A percentile compares a stretch with the other conserved stretches of the same genome.
Evolutionary conservation across 2,113 vertebrate species (phyloP).

Genomic region (Osmerus eperlanus): DNA sequence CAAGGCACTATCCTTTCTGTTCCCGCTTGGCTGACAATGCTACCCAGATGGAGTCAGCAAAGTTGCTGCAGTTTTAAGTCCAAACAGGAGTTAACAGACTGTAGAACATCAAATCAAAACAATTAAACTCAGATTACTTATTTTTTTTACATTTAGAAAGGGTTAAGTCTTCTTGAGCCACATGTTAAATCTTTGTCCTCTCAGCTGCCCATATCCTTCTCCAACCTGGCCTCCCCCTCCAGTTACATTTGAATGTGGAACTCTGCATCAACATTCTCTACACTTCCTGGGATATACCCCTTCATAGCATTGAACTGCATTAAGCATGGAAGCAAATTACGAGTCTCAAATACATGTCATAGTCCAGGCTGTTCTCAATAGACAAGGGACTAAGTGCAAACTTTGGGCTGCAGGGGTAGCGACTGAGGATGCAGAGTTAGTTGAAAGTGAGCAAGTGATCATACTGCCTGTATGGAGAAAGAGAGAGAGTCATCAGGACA

Average conservation of each 20-base stretch:
- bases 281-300: background rate
- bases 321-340: too few species aligned
- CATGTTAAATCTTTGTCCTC: slow-evolving; percentile 7
- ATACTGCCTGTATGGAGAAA: background rate
- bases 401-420: background rate
- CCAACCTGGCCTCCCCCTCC: slow-evolving; percentile 20
- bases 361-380: too few species aligned
- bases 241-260: slow-evolving; percentile 17
- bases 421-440: slow-evolving; percentile 9
- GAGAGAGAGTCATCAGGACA: slow-evolving; percentile 1
- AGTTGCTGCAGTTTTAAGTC: slow-evolving; percentile 9
- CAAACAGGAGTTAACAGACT: slow-evolving; percentile 11
- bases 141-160: slow-evolving; percentile 8
- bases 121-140: slow-evolving; percentile 36
- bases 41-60: slow-evolving; percentile 17
- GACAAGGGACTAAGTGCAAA: too few species aligned
- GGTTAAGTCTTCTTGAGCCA: slow-evolving; percentile 9
- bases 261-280: too few species aligned
- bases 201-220: slow-evolving; percentile 27
- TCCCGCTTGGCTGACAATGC: slow-evolving; percentile 31
- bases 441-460: background rate
- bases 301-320: background rate
- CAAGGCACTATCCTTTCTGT: slow-evolving; percentile 57
- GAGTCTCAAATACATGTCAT: too few species aligned
- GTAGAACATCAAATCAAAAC: slow-evolving; percentile 5